Conservation (phyloP, 1,140 invertebrate genomes). For the Elysia chlorotica region DNA sequence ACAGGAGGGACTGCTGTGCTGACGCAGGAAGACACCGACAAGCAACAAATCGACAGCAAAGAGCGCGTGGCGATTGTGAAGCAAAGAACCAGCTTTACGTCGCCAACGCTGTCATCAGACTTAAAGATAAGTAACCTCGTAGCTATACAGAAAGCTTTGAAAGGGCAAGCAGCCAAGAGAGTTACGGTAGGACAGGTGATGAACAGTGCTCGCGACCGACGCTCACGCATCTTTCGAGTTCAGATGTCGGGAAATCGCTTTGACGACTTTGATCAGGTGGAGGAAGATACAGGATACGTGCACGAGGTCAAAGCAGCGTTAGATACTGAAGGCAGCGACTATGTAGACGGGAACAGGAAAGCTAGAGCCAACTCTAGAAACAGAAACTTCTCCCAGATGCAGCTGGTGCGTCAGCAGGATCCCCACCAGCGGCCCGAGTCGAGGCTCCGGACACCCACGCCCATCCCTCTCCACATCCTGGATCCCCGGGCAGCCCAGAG, state of each 20-base stretch:
- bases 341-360: too few species aligned
- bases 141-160: conserved; percentile 22
- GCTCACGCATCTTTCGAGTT: conserved; percentile 16
- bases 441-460: neutral
- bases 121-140: conserved; percentile 20
- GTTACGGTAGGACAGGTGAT: conserved; percentile 23
- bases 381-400: neutral
- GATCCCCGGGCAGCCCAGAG: neutral
- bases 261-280: conserved; percentile 11
- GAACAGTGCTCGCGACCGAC: conserved; percentile 17
- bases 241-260: conserved; percentile 10
- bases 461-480: neutral
- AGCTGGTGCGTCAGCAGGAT: neutral
- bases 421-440: neutral
- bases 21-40: conserved; percentile 1
- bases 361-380: neutral
- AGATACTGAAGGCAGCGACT: neutral
- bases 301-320: neutral
- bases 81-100: conserved; percentile 13
- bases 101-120: conserved; percentile 20
- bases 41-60: conserved; percentile 12
- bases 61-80: conserved; percentile 22
- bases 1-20: neutral
- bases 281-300: neutral
- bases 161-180: conserved; percentile 10